phyloP scores from a whole-genome alignment of 2,797 vertebrate species.

The Cossypha polioptera region DNA sequence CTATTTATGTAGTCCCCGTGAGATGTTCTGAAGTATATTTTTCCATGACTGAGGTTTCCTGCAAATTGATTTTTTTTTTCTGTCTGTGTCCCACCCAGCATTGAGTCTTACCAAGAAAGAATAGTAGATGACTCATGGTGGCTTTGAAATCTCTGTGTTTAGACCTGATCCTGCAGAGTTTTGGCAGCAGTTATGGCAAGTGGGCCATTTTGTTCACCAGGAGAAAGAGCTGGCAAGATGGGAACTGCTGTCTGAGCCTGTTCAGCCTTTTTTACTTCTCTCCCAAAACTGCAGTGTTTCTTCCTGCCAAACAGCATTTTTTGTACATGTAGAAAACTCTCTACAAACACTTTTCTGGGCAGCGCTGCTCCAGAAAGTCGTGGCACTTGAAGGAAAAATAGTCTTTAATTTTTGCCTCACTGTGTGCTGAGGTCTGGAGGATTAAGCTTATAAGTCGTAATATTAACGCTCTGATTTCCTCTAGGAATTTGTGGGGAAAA shows the following conservation, averaged over 20 bases:
- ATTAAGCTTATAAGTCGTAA: not conserved
- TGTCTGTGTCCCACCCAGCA: not conserved
- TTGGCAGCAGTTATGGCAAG: slow-evolving; percentile 10
- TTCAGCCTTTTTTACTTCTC: not conserved
- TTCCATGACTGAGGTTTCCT: slow-evolving; percentile 48
- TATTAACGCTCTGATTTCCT: not conserved
- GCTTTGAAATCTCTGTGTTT: slow-evolving; percentile 1
- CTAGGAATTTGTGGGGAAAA: not conserved
- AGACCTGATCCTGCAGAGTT: not conserved
- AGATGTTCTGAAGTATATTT: slow-evolving; percentile 4
- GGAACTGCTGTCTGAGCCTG: not conserved
- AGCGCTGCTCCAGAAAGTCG: accelerated
- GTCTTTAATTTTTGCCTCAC: not conserved
- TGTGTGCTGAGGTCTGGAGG: not conserved
- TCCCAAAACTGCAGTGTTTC: not conserved
- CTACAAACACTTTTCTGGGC: not conserved
- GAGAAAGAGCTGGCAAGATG: not conserved
- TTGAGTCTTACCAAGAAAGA: not conserved
- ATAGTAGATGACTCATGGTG: not conserved
- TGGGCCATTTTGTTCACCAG: not conserved
- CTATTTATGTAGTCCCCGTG: not conserved
- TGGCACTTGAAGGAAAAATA: not conserved
- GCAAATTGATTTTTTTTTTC: not conserved
- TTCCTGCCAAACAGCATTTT: not conserved
- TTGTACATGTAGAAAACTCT: not conserved